Percentiles rank a stretch among this genome's conserved stretches.
phyloP scores from a whole-genome alignment of 2,797 vertebrate species.

The Hippocampus kuda region DNA sequence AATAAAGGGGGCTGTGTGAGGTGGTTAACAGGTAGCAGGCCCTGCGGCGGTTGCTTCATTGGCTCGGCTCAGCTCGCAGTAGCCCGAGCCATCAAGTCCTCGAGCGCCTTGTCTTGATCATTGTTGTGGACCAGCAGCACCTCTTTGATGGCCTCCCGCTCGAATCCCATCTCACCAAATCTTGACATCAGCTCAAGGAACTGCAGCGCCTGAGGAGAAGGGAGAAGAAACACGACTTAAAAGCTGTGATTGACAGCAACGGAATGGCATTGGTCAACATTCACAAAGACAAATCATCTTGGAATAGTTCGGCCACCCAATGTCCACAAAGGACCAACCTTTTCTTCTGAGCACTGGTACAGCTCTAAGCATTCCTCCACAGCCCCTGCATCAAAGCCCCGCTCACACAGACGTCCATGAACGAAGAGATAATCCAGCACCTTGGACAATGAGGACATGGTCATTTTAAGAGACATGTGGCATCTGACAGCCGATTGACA shows the following conservation, averaged over 20 bases:
- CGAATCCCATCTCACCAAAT: constrained; percentile 98
- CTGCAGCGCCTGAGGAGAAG: constrained; percentile 74
- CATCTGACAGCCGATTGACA: not conserved
- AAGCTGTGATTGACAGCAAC: not conserved
- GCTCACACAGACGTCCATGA: constrained; percentile 87
- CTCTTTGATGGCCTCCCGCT: constrained; percentile 90
- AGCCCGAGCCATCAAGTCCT: constrained; percentile 91
- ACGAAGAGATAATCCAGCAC: constrained; percentile 93
- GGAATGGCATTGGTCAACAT: not conserved
- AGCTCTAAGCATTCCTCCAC: constrained; percentile 96
- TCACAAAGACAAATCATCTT: not conserved
- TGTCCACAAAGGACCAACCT: constrained; percentile 66
- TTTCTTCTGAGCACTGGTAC: constrained; percentile 91
- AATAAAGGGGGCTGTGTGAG: constrained; percentile 40
- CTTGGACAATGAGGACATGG: constrained; percentile 49
- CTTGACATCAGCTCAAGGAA: constrained; percentile 94
- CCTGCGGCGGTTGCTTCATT: constrained; percentile 18
- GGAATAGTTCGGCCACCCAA: not conserved
- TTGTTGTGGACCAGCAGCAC: constrained; percentile 90
- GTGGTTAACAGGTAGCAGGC: constrained; percentile 37
- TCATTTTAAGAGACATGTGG: not conserved
- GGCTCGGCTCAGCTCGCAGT: constrained; percentile 78
- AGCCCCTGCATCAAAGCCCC: constrained; percentile 84
- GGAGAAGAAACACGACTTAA: constrained; percentile 6
- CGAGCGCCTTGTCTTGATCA: constrained; percentile 88